Conservation (phyloP, 2,113 vertebrate species). For the Scalopus aquaticus region DNA sequence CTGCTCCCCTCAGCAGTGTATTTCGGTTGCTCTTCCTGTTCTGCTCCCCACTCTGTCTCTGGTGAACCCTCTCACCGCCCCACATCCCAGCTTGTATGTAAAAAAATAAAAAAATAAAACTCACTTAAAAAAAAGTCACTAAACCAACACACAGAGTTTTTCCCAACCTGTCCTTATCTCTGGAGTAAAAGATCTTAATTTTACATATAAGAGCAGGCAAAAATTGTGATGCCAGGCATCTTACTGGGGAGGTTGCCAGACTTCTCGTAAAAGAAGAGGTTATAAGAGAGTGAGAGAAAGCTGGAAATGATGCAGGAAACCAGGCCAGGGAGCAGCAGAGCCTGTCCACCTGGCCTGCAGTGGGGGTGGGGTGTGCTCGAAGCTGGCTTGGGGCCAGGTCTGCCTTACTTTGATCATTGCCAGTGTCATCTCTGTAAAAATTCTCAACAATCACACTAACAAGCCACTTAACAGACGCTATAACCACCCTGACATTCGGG, state of each 20-base stretch:
- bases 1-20: no score
- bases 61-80: no score
- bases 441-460: slow-evolving; percentile 59
- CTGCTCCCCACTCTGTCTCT: no score
- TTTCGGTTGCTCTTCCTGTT: no score
- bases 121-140: not conserved
- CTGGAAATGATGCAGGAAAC: not conserved
- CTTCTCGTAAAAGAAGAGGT: slow-evolving; percentile 75
- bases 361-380: not conserved
- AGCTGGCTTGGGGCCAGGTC: slow-evolving; percentile 52
- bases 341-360: not conserved
- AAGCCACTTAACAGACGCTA: slow-evolving; percentile 52
- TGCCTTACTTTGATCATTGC: slow-evolving; percentile 55
- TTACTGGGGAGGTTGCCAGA: slow-evolving; percentile 59
- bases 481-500: not conserved
- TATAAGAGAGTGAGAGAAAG: slow-evolving; percentile 41
- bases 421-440: slow-evolving; percentile 40
- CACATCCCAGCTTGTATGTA: no score
- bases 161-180: not conserved
- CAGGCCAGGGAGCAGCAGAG: slow-evolving; percentile 48
- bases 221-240: slow-evolving; percentile 77
- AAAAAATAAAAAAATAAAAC: no score
- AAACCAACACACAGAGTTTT: not conserved
- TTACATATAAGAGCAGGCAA: slow-evolving; percentile 76
- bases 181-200: slow-evolving; percentile 56